These are phyloP conservation scores for Mercenaria mercenaria DNA, from an alignment of 1,140 invertebrate species.

Conservation along the genomic window DNA sequence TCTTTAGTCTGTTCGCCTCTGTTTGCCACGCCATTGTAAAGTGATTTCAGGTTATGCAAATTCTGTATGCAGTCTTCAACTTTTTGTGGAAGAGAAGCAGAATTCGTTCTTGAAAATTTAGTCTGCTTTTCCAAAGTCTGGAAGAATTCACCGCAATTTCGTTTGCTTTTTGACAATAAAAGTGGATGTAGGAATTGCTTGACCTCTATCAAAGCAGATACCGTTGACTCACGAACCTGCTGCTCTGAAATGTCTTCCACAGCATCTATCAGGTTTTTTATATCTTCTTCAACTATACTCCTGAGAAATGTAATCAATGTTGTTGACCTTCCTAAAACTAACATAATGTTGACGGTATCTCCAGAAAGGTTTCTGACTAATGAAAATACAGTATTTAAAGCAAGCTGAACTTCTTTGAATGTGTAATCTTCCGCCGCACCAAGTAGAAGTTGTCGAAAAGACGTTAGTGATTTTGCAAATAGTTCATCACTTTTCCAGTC, in stretches of 20 bases:
- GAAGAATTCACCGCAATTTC: conserved; percentile 21
- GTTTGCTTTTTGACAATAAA: conserved; percentile 37
- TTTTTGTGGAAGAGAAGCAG: conserved; percentile 61
- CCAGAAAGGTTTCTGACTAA: conserved; percentile 15
- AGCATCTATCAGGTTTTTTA: conserved; percentile 77
- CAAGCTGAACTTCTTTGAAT: conserved; percentile 29
- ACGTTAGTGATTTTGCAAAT: not conserved
- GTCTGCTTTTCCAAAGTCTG: conserved; percentile 37
- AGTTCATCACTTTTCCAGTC: not conserved
- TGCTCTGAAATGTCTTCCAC: conserved; percentile 79
- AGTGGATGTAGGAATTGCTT: conserved; percentile 71
- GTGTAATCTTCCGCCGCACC: not conserved
- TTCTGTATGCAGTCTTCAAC: conserved; percentile 69
- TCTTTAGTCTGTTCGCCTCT: conserved; percentile 76
- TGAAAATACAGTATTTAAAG: conserved; percentile 30
- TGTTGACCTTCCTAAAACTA: conserved; percentile 58
- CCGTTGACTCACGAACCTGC: conserved; percentile 72
- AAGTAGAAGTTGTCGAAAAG: not conserved
- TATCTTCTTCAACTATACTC: conserved; percentile 72
- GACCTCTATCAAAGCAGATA: conserved; percentile 73
- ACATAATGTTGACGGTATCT: conserved; percentile 57
- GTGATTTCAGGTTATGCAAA: conserved; percentile 71
- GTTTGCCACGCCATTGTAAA: conserved; percentile 75
- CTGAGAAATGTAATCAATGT: conserved; percentile 69
- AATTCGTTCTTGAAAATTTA: conserved; percentile 1